These are phyloP conservation scores for Poeciliopsis occidentalis DNA, from an alignment of 2,113 vertebrate species.

Conservation along the genomic window DNA sequence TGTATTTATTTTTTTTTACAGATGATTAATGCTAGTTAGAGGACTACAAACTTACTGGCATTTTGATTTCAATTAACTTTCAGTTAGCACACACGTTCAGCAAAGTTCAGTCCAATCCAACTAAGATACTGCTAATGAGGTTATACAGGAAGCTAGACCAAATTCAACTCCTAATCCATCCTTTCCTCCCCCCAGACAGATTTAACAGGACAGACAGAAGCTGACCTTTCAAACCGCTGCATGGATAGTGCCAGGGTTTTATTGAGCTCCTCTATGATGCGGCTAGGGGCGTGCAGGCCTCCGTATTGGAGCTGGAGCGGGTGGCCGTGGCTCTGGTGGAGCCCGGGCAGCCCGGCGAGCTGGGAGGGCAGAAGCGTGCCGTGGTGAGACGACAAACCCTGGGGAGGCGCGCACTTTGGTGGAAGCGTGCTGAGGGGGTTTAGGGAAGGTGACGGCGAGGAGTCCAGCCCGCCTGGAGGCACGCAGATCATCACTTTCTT, in stretches of 20 bases:
- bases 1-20: neutral
- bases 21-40: too few relatives aligned
- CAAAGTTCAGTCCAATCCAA: neutral
- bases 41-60: neutral
- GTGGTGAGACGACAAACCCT: constrained; percentile 82
- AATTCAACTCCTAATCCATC: constrained; percentile 37
- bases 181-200: neutral
- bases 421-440: constrained; percentile 80
- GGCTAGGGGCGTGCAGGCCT: constrained; percentile 87
- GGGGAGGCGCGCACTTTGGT: constrained; percentile 86
- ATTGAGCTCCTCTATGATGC: constrained; percentile 97
- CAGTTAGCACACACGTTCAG: neutral
- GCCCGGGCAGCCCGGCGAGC: constrained; percentile 57
- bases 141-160: constrained; percentile 1
- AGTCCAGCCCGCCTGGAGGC: constrained; percentile 88
- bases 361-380: constrained; percentile 87
- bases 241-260: constrained; percentile 96
- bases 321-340: constrained; percentile 79
- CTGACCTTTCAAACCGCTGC: constrained; percentile 96
- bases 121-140: constrained; percentile 1
- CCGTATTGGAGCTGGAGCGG: constrained; percentile 93
- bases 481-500: constrained; percentile 99
- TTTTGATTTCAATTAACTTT: neutral
- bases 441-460: constrained; percentile 67
- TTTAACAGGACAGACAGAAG: constrained; percentile 15